These are phyloP conservation scores for Poecilia picta DNA, from an alignment of 2,797 vertebrate genomes.

Conservation along the genomic window DNA sequence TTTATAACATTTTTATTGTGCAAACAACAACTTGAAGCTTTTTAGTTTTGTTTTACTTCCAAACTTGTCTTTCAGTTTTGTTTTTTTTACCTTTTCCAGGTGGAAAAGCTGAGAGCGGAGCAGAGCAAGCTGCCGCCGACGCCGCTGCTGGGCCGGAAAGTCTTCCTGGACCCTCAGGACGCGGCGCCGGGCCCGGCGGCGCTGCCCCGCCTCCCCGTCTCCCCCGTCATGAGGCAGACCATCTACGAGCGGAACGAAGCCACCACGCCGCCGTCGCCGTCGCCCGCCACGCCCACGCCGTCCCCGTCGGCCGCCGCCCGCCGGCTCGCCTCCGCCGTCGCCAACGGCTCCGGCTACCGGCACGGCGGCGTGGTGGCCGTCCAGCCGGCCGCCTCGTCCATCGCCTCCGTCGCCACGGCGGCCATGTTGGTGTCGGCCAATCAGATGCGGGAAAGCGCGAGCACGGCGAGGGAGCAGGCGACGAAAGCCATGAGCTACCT, in stretches of 20 bases:
- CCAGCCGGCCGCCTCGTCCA: conserved; percentile 64
- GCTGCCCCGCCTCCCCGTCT: conserved; percentile 77
- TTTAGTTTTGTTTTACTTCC: neutral
- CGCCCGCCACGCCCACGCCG: conserved; percentile 63
- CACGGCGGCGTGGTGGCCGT: conserved; percentile 68
- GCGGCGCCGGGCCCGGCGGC: conserved; percentile 62
- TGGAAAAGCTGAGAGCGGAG: conserved; percentile 91
- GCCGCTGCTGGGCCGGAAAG: conserved; percentile 89
- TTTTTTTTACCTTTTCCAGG: conserved; percentile 66
- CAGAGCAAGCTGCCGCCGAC: conserved; percentile 91
- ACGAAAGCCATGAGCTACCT: conserved; percentile 52
- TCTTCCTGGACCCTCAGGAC: conserved; percentile 88
- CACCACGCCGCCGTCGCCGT: conserved; percentile 71
- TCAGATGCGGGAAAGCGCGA: conserved; percentile 73
- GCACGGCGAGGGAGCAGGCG: conserved; percentile 38
- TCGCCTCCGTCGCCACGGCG: conserved; percentile 71
- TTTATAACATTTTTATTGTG: neutral
- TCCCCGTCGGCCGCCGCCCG: conserved; percentile 69
- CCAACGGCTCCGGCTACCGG: conserved; percentile 75
- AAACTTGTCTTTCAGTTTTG: neutral
- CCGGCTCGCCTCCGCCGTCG: conserved; percentile 70
- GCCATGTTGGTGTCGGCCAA: conserved; percentile 77
- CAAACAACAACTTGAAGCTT: neutral
- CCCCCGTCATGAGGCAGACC: conserved; percentile 81
- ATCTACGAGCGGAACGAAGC: conserved; percentile 84